These are phyloP conservation scores for Otolemur crassicaudatus DNA, from an alignment of 2,797 vertebrate species.

Conservation along the genomic window DNA sequence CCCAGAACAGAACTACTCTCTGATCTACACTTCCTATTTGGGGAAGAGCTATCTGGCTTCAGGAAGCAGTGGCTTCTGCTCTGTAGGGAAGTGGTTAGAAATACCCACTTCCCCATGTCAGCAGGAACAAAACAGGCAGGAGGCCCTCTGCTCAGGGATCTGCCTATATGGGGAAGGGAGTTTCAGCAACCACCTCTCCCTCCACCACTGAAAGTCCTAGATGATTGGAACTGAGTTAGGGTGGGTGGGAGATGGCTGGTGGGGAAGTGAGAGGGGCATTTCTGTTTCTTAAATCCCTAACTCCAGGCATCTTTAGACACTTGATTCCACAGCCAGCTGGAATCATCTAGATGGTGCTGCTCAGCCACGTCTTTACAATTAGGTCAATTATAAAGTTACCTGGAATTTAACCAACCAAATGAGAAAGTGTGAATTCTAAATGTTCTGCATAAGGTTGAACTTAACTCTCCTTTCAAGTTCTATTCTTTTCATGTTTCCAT, in stretches of 20 bases:
- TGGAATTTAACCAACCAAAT: neutral
- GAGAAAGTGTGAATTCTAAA: neutral
- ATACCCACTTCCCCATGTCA: conserved; percentile 25
- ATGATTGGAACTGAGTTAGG: neutral
- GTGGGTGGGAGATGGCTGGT: rapidly evolving
- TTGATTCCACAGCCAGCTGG: neutral
- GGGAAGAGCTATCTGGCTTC: conserved; percentile 26
- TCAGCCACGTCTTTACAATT: neutral
- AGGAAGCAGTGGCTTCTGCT: neutral
- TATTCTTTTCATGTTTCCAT: neutral
- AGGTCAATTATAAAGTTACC: neutral
- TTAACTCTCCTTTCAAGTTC: neutral
- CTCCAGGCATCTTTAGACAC: neutral
- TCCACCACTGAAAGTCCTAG: rapidly evolving
- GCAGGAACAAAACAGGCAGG: neutral
- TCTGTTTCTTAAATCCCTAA: neutral
- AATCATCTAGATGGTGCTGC: neutral
- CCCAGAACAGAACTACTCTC: neutral
- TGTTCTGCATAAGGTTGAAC: neutral
- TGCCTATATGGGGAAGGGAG: conserved; percentile 20
- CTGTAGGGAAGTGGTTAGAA: conserved; percentile 62
- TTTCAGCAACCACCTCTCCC: neutral
- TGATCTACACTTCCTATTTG: neutral
- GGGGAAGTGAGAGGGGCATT: neutral
- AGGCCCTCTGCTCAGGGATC: neutral